Evolutionary conservation across 1,140 invertebrate genomes (phyloP), one percentile per base, ranked within the genome.

Genomic region (Hycleus phaleratus): DNA sequence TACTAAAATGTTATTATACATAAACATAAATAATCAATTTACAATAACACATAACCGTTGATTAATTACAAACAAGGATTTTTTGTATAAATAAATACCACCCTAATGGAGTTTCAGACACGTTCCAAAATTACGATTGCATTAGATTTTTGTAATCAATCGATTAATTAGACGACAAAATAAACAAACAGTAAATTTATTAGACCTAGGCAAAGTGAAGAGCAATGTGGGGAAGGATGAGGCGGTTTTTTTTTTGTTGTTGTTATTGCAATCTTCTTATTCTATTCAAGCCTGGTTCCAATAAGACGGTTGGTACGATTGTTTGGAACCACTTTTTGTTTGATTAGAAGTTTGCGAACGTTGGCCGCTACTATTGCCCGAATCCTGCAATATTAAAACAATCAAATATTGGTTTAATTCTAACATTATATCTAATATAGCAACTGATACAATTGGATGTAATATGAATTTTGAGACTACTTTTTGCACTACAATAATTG

Each of bases 271-370:
- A 11, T 24, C 0, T 32, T 18, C 18, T 18, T 18, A 18, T 18
- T 18, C 1, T 5, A 3, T 62, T 71, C 72, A 73, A 51, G 72
- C 67, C 61, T 71, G 73, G 53, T 72, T 77, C 83, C 83, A 85
- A 64, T 84, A 85, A 42, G 74, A 78, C 53, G 78, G 78, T 69
- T 77, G 80, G 63, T 84, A 85, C 39, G 72, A 72, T 64, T 82
- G 81, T 68, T 87, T 87, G 24, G 81, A 77, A 60, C 82, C 82
- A 58, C 82, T 76, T 71, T 87, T 86, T 46, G 83, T 82, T 69
- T 85, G 84, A 65, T 81, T 83, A 65, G 80, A 82, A 48, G 81
- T 76, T 62, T 84, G 85, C 50, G 84, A 80, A 64, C 85, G 79
- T 66, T 85, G 84, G 25, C 83, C 84, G 54, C 79, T 79, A 68